Conservation (phyloP, 2,888 invertebrate species). For the Raillietiella orientalis region DNA sequence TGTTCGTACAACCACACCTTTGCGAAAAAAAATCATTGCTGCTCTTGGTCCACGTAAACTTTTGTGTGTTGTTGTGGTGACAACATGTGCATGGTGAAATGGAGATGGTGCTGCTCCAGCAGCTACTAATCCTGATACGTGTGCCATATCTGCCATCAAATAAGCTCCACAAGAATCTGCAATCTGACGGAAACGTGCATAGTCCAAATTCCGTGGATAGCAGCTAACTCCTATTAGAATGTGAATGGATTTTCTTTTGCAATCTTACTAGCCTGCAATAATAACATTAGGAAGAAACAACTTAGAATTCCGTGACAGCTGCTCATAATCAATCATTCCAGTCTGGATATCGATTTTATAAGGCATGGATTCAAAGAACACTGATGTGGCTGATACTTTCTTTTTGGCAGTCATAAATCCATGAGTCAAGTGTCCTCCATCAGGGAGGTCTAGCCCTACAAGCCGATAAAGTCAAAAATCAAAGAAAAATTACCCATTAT, state of each 20-base stretch:
- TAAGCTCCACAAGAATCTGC: slow-evolving; percentile 50
- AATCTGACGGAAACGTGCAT: slow-evolving; percentile 51
- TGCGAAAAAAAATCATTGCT: slow-evolving; percentile 69
- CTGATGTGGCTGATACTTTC: slow-evolving; percentile 81
- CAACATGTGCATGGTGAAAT: slow-evolving; percentile 64
- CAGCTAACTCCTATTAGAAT: slow-evolving; percentile 61
- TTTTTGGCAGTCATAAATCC: slow-evolving; percentile 60
- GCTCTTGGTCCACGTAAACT: slow-evolving; percentile 46
- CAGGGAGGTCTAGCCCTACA: slow-evolving; percentile 55
- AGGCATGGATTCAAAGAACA: slow-evolving; percentile 94
- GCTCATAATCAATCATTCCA: slow-evolving; percentile 75
- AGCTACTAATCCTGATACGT: slow-evolving; percentile 68
- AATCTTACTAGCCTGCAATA: slow-evolving; percentile 30
- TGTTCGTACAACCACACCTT: slow-evolving; percentile 20
- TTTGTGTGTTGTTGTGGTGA: slow-evolving; percentile 82
- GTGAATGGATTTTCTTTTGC: too few relatives aligned
- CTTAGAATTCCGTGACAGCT: slow-evolving; percentile 39
- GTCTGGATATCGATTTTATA: slow-evolving; percentile 46
- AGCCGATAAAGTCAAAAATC: slow-evolving; percentile 3
- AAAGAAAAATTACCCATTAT: slow-evolving; percentile 32
- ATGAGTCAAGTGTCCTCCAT: slow-evolving; percentile 84
- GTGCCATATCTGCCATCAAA: slow-evolving; percentile 83
- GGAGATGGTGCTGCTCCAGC: slow-evolving; percentile 63
- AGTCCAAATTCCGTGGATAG: slow-evolving; percentile 72
- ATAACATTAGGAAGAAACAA: slow-evolving; percentile 73